Conservation (phyloP, 2,113 vertebrate genomes). For the Apistogramma diplotaenia region DNA sequence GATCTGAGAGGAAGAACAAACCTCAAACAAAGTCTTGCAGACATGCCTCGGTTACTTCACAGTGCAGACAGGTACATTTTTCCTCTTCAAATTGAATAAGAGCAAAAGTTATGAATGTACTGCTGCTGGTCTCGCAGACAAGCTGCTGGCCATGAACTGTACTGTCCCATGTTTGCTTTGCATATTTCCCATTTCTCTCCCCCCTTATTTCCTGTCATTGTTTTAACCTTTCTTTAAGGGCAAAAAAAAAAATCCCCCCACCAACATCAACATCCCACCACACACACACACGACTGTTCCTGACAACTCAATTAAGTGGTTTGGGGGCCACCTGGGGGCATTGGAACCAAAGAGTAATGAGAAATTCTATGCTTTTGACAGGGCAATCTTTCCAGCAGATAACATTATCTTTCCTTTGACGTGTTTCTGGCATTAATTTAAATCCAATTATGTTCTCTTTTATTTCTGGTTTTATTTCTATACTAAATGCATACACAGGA, state of each 20-base stretch:
- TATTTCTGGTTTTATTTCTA: no score
- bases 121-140: neutral
- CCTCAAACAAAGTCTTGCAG: neutral
- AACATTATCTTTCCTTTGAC: no score
- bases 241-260: neutral
- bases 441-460: no score
- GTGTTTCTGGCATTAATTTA: no score
- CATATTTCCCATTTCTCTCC: neutral
- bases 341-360: neutral
- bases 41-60: neutral
- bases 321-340: neutral
- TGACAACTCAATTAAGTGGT: neutral
- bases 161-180: neutral
- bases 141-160: neutral
- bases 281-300: neutral
- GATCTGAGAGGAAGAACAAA: neutral
- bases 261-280: neutral
- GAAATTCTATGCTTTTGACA: neutral
- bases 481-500: no score
- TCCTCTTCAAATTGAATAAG: neutral
- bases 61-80: neutral
- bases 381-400: no score
- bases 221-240: neutral
- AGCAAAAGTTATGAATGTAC: neutral
- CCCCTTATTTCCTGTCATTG: neutral